Conservation (phyloP, 2,797 vertebrate genomes). For the Pristis pectinata region DNA sequence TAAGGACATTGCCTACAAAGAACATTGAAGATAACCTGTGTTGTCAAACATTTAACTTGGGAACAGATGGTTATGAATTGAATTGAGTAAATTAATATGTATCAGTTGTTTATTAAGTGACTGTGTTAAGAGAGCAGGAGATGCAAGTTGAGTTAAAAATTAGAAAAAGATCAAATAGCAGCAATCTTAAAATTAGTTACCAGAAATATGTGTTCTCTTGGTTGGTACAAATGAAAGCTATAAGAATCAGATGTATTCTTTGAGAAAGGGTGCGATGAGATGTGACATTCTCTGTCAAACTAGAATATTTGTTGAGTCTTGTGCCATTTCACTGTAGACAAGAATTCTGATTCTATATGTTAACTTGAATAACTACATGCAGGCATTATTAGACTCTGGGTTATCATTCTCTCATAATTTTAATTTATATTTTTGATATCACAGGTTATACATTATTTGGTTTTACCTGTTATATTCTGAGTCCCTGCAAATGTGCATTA, state of each 20-base stretch:
- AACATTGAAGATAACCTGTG: neutral
- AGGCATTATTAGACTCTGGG: neutral
- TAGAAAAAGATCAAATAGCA: neutral
- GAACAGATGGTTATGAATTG: neutral
- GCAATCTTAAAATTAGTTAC: neutral
- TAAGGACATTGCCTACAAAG: neutral
- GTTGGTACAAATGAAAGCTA: neutral
- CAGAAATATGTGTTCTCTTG: neutral
- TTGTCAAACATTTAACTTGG: neutral
- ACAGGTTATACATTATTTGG: neutral
- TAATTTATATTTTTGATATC: neutral
- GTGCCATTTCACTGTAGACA: neutral
- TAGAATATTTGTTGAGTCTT: neutral
- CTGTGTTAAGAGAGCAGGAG: neutral
- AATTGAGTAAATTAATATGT: neutral
- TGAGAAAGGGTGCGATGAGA: neutral
- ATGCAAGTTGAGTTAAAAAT: neutral
- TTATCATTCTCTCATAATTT: neutral
- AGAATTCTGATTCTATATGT: neutral
- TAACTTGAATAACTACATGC: neutral
- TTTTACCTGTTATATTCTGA: neutral
- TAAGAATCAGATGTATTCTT: neutral
- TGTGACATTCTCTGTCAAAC: neutral
- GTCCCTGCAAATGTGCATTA: neutral
- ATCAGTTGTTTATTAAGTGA: neutral